Evolutionary conservation across 1,140 invertebrate species (phyloP), one percentile per base, ranked within the genome.

Genomic region (Drosophila sp.): DNA sequence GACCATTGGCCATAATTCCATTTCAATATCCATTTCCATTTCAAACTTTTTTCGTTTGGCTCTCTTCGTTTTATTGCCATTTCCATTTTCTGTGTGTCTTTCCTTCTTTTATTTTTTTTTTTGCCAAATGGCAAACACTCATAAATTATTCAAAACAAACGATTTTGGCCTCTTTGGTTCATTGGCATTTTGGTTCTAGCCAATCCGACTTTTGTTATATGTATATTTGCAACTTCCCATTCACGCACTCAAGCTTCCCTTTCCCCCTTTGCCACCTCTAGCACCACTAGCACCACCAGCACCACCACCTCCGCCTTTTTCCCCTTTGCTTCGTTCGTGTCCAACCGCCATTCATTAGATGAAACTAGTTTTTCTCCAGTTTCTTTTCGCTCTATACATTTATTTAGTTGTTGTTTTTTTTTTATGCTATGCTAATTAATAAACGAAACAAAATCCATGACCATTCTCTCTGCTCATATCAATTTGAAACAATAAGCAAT

Each of bases 401-500:
- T 63, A 47, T 41, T 29, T 69, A 50, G 33, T 29, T 47, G 47
- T 35, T 50, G n/a, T 30, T 38, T 62, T 62, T 70, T 55, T 70
- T 77, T 75, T 78, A 55, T 80, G 56, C 66, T 66, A 79, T 79
- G 83, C 83, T 87, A 83, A 87, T 87, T 83, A 87, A 65, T 71
- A 87, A 72, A 71, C 72, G 54, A 82, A 87, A 85, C 78, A 76
- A 76, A 65, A 50, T 50, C 44, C 44, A 50, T 50, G 56, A 38
- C 56, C 30, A 35, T 35, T 35, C 56, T 66, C 73, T 60, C 70
- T 58, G 58, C 65, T 60, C 54, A 76, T 66, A 38, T 76, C 85
- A 80, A 86, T 86, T 86, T 82, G 72, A 87, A 86, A 87, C 83
- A 86, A 87, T 86, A 87, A 82, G 83, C 83, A 79, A 89, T 87